These are phyloP conservation scores for Phrynocephalus versicolor DNA, from an alignment of 2,113 vertebrate species.

Conservation along the genomic window DNA sequence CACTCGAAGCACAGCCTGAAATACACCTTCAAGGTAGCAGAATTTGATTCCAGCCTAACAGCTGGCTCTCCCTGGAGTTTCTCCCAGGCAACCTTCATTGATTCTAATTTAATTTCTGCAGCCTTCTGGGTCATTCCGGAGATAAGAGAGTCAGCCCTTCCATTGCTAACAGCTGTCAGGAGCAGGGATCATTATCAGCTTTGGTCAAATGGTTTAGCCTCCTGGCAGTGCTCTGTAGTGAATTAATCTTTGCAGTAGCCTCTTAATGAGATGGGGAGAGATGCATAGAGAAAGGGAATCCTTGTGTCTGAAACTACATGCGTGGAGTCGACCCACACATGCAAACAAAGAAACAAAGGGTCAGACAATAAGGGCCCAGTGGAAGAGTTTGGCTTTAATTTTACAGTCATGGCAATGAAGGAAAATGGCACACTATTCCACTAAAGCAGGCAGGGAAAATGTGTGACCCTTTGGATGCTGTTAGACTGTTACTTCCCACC, in stretches of 20 bases:
- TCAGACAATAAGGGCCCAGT: background rate
- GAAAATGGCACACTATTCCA: background rate
- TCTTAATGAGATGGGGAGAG: background rate
- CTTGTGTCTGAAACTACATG: background rate
- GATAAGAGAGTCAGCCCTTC: fast-evolving
- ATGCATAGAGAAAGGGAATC: background rate
- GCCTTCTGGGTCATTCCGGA: background rate
- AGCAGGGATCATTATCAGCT: background rate
- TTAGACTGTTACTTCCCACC: background rate
- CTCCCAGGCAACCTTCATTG: background rate
- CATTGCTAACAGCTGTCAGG: background rate
- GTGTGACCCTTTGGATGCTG: background rate
- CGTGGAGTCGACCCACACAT: background rate
- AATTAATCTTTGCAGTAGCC: background rate
- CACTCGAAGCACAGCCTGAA: background rate
- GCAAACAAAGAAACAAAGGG: background rate
- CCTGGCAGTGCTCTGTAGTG: background rate
- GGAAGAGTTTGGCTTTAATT: background rate
- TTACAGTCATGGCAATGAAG: background rate
- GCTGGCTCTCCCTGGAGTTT: background rate
- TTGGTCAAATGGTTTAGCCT: slow-evolving; percentile 3
- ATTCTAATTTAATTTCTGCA: background rate
- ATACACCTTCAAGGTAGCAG: fast-evolving
- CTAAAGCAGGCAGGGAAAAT: background rate
- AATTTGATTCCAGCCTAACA: background rate